These are phyloP conservation scores for Nudaria mundana DNA, from an alignment of 2,888 invertebrate genomes.

Conservation along the genomic window DNA sequence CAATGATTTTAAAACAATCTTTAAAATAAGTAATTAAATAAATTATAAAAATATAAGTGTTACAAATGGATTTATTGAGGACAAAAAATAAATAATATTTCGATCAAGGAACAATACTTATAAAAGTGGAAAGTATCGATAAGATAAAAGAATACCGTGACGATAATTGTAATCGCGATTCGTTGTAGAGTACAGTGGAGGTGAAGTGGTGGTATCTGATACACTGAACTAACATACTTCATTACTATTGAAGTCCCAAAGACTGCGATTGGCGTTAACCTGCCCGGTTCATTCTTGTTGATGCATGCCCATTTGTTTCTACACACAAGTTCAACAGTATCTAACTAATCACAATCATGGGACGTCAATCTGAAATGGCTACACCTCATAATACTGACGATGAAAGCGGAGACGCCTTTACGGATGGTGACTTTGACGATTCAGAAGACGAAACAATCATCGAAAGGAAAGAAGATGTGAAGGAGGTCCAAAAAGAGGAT, in stretches of 20 bases:
- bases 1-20: no score
- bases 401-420: slow-evolving; percentile 70
- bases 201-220: slow-evolving; percentile 28
- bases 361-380: slow-evolving; percentile 52
- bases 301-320: slow-evolving; percentile 46
- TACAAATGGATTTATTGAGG: slow-evolving; percentile 21
- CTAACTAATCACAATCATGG: slow-evolving; percentile 53
- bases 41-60: neutral
- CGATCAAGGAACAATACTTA: slow-evolving; percentile 48
- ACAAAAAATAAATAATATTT: slow-evolving; percentile 51
- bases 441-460: slow-evolving; percentile 60
- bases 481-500: slow-evolving; percentile 60
- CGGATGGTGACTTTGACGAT: slow-evolving; percentile 71
- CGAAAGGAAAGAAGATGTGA: slow-evolving; percentile 40
- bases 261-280: slow-evolving; percentile 41
- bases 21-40: neutral
- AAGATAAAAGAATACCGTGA: slow-evolving; percentile 56
- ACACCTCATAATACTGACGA: slow-evolving; percentile 69
- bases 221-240: slow-evolving; percentile 56
- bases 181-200: slow-evolving; percentile 44
- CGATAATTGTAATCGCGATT: slow-evolving; percentile 53
- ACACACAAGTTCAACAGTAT: slow-evolving; percentile 45
- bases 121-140: slow-evolving; percentile 65
- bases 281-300: slow-evolving; percentile 39
- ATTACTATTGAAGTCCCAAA: slow-evolving; percentile 49